Evolutionary conservation across 2,797 vertebrate species (phyloP).

Genomic region (Muscicapa striata): DNA sequence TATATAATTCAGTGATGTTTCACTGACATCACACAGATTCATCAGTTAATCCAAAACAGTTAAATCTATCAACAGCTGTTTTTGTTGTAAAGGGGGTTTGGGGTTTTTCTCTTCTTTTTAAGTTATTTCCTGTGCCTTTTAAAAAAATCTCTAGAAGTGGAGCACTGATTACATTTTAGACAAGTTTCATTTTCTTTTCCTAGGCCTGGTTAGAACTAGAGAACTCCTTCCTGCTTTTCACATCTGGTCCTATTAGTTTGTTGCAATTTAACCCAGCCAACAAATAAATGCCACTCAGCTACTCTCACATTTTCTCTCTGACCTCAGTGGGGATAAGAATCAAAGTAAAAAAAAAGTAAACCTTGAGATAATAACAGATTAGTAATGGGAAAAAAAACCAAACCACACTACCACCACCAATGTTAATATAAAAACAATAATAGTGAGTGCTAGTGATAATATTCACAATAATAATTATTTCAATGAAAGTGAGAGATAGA

Average conservation of each 20-base stretch:
- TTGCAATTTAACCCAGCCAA: not conserved
- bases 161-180: not conserved
- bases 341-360: not conserved
- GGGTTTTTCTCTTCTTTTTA: not conserved
- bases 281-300: not conserved
- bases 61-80: not conserved
- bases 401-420: not conserved
- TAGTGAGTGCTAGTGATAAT: not conserved
- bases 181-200: not conserved
- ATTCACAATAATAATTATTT: not conserved
- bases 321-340: not conserved
- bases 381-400: not conserved
- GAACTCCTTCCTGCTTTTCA: not conserved
- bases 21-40: not conserved
- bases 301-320: not conserved
- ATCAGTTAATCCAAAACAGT: not conserved
- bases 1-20: not conserved
- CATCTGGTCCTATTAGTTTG: not conserved
- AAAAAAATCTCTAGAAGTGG: not conserved
- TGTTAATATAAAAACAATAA: not conserved
- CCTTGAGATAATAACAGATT: not conserved
- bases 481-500: not conserved
- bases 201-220: not conserved
- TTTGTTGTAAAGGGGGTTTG: accelerated
- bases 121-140: not conserved